Evolutionary conservation across 2,888 invertebrate species (phyloP).

Genomic region (Cylloceria caligata): DNA sequence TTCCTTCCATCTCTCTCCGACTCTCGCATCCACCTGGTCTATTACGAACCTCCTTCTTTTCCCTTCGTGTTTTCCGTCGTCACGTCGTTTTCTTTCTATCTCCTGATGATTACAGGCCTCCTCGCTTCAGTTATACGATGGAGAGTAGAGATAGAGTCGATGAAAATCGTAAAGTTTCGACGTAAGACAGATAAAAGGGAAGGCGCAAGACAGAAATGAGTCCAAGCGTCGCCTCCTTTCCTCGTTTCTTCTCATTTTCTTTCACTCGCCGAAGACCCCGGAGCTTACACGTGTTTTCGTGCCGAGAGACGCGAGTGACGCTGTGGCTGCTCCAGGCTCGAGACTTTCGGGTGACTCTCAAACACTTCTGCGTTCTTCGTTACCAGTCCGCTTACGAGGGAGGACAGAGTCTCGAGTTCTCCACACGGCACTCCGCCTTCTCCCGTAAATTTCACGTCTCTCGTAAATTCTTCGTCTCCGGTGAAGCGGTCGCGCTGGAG

Average conservation of each 20-base stretch:
- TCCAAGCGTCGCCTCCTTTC: conserved; percentile 46
- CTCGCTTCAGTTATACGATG: background rate
- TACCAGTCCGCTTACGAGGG: background rate
- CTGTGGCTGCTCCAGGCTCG: background rate
- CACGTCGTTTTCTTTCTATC: conserved; percentile 13
- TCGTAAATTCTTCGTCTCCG: conserved; percentile 67
- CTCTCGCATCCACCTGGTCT: background rate
- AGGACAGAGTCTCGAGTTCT: conserved; percentile 28
- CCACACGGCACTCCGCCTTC: conserved; percentile 24
- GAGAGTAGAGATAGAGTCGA: background rate
- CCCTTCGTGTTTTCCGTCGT: conserved; percentile 10
- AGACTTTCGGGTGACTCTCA: conserved; percentile 28
- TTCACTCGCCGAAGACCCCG: conserved; percentile 57
- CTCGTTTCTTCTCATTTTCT: conserved; percentile 49
- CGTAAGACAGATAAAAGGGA: conserved; percentile 3
- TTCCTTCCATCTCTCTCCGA: background rate
- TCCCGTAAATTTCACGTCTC: conserved; percentile 59
- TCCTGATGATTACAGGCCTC: conserved; percentile 5
- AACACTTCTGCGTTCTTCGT: conserved; percentile 28
- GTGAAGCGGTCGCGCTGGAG: conserved; percentile 36
- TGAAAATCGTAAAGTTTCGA: background rate
- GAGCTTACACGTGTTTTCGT: conserved; percentile 65
- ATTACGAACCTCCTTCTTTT: conserved; percentile 30
- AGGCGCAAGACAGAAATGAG: conserved; percentile 16
- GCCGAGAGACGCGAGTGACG: conserved; percentile 50